Conservation (phyloP, 2,888 invertebrate species). For the Temnothorax unifasciatus region DNA sequence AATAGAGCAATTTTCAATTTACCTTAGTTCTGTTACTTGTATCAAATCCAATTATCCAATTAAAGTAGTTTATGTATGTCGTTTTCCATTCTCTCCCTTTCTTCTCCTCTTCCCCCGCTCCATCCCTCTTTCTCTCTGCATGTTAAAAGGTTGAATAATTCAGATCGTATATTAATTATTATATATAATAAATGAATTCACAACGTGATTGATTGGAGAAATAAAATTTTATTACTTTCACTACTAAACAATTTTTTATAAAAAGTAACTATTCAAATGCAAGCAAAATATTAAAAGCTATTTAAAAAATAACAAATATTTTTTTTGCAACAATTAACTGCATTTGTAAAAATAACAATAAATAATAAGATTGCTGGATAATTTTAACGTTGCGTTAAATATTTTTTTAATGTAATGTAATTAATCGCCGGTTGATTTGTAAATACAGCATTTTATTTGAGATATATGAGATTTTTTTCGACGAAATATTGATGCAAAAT, state of each 20-base stretch:
- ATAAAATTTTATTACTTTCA: conserved; percentile 4
- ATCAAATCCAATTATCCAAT: background rate
- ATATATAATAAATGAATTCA: background rate
- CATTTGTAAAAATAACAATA: background rate
- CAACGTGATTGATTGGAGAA: background rate
- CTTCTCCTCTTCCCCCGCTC: background rate
- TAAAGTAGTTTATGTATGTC: background rate
- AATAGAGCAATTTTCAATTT: conserved; percentile 11
- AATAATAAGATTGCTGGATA: background rate
- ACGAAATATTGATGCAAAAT: conserved; percentile 10
- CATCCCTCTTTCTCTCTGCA: background rate
- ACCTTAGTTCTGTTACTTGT: background rate
- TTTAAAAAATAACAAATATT: background rate
- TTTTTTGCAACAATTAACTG: background rate
- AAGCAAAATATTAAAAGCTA: background rate
- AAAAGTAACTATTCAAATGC: background rate
- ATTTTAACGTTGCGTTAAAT: background rate
- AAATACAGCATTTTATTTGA: background rate
- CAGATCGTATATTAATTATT: background rate
- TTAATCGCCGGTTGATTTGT: background rate
- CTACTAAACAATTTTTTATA: background rate
- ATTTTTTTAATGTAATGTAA: background rate
- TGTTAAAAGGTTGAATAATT: conserved; percentile 14
- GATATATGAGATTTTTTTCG: background rate
- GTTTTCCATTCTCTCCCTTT: background rate